A percentile compares a stretch with the other conserved stretches of the same genome.
These are phyloP conservation scores for Theonella swinhoei DNA, from an alignment of 37 sponge, comb jelly and placozoan species.

Conservation along the genomic window DNA sequence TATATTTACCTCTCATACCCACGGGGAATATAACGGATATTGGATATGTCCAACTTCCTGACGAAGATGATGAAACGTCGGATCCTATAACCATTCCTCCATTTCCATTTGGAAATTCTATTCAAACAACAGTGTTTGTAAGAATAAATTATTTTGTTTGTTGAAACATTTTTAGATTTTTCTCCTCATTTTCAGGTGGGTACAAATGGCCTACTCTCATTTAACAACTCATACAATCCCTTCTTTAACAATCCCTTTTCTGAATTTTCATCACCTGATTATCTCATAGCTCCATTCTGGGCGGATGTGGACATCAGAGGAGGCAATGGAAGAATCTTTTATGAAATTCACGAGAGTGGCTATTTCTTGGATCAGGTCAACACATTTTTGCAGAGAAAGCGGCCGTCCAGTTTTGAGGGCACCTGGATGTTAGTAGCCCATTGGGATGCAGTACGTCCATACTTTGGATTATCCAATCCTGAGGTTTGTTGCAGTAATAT, in stretches of 20 bases:
- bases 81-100: not conserved
- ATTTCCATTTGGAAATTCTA: not conserved
- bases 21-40: not conserved
- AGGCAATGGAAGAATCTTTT: slow-evolving; percentile 40
- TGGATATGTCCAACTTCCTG: not conserved
- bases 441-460: slow-evolving; percentile 27
- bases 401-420: slow-evolving; percentile 7
- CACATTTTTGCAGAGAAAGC: slow-evolving; percentile 14
- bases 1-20: not conserved
- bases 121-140: not conserved
- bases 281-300: slow-evolving; percentile 78
- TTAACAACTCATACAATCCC: not conserved
- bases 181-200: not conserved
- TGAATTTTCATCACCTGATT: not conserved
- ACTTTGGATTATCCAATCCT: no score
- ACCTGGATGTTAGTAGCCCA: slow-evolving; percentile 32
- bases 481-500: no score
- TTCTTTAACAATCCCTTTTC: not conserved
- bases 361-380: slow-evolving; percentile 14
- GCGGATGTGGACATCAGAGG: slow-evolving; percentile 50
- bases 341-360: slow-evolving; percentile 28
- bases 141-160: no score
- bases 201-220: not conserved
- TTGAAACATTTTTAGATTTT: no score
- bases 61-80: not conserved